A percentile compares a stretch with the other conserved stretches of the same genome.
phyloP scores from a whole-genome alignment of 2,113 vertebrate species.

The Willisornis vidua region DNA sequence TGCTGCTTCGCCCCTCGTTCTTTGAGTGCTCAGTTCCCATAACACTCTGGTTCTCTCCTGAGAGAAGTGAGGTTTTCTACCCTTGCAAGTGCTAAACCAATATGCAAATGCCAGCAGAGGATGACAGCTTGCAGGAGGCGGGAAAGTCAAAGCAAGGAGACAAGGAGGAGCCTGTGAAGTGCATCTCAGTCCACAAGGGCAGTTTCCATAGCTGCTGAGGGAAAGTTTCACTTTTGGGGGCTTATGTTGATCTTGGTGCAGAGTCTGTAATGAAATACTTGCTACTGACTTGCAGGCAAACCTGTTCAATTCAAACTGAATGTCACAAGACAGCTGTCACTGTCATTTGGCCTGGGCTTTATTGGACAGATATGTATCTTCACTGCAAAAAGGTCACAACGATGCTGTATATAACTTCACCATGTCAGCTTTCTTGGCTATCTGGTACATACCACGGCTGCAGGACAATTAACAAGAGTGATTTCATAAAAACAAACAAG shows the following conservation, averaged over 20 bases:
- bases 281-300: conserved; percentile 67
- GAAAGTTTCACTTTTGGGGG: conserved; percentile 38
- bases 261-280: conserved; percentile 73
- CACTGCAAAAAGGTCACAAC: conserved; percentile 69
- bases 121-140: neutral
- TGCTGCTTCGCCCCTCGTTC: conserved; percentile 53
- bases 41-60: neutral
- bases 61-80: conserved; percentile 16
- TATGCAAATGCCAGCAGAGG: neutral
- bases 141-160: conserved; percentile 23
- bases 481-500: conserved; percentile 27
- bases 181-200: neutral
- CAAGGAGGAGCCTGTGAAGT: conserved; percentile 37
- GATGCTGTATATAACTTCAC: conserved; percentile 70
- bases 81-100: neutral
- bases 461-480: conserved; percentile 50
- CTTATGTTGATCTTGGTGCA: conserved; percentile 53
- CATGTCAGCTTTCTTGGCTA: conserved; percentile 70
- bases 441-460: conserved; percentile 51
- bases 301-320: conserved; percentile 73
- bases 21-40: conserved; percentile 82
- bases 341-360: conserved; percentile 82
- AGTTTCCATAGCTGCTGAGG: conserved; percentile 1
- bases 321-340: conserved; percentile 85
- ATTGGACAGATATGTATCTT: conserved; percentile 78